A percentile compares a stretch with the other conserved stretches of the same genome.
Evolutionary conservation across 2,113 vertebrate species (phyloP).

Genomic region (Corythoichthys intestinalis): DNA sequence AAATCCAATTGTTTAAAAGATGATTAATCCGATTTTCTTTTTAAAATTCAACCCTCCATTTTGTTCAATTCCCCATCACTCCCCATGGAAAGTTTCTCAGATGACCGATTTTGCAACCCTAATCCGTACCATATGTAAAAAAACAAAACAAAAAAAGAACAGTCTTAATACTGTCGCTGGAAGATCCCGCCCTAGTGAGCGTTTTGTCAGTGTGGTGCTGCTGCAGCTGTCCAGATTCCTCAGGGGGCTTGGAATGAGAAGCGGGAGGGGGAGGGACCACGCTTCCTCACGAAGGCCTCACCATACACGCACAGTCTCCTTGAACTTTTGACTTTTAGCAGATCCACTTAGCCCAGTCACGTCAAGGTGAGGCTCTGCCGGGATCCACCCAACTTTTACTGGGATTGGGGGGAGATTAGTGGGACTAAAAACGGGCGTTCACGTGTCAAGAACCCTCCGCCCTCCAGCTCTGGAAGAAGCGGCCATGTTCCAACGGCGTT

Average conservation of each 20-base stretch:
- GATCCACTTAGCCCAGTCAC: constrained; percentile 1
- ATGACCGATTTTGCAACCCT: background rate
- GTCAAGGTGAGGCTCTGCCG: constrained; percentile 16
- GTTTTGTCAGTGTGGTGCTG: constrained; percentile 46
- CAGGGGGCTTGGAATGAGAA: constrained; percentile 12
- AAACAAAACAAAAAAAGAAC: background rate
- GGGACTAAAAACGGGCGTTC: constrained; percentile 36
- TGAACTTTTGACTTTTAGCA: constrained; percentile 38
- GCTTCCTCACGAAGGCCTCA: constrained; percentile 29
- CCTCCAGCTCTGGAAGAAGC: background rate
- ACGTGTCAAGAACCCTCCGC: background rate
- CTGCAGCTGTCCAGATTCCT: constrained; percentile 56
- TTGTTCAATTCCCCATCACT: background rate
- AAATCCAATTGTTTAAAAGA: no score
- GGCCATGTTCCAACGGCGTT: constrained; percentile 20
- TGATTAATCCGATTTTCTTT: no score
- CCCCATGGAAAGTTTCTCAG: background rate
- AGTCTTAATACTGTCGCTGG: constrained; percentile 3
- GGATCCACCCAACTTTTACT: constrained; percentile 30
- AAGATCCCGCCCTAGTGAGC: constrained; percentile 55
- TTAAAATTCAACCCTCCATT: background rate
- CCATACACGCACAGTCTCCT: background rate
- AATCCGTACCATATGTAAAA: constrained; percentile 15
- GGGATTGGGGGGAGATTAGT: constrained; percentile 63
- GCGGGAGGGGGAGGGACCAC: constrained; percentile 15